Evolutionary conservation across 2,888 invertebrate species (phyloP), one percentile per base, ranked within the genome.

Genomic region (Petrolisthes cinctipes): DNA sequence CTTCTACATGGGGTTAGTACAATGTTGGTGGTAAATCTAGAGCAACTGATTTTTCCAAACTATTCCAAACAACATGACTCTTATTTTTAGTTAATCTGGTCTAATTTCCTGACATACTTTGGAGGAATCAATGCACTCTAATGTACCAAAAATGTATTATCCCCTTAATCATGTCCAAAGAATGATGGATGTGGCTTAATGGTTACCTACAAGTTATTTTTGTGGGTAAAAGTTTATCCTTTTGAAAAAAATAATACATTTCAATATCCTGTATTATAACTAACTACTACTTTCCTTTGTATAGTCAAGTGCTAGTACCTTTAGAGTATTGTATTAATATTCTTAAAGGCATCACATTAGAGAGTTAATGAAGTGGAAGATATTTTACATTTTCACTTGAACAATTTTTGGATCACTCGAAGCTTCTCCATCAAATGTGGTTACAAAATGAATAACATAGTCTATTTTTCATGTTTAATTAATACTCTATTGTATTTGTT

Each of bases 271-370:
- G 57, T 56, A 57, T 83, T 20, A 56, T 11, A 17, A n/a, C 20
- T 73, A 56, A 71, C 17, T 71, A 20, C 6, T 73, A 23, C 73
- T 23, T 23, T 17, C 23, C 54, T 57, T 56, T 71, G 71, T 23
- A 53, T 71, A 37, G 68, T 17, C 23, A 51, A 20, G 54, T 75
- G 57, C 73, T 51, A 20, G 81, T 81, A 86, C 85, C 85, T 81
- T 86, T 61, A 80, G 54, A 86, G 81, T 81, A 71, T n/a, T 71
- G 71, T n/a, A 75, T 80, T 80, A 54, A 66, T 61, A 75, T 75
- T 73, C 68, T 73, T 54, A 86, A 81, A 86, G 85, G 85, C 85
- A 81, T 81, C 81, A 81, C 85, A 81, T 86, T 81, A 80, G 71
- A 81, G 57, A 20, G 57, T 37, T 80, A 86, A 57, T 68, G 80